Evolutionary conservation across 2,888 invertebrate species (phyloP), one percentile per base, ranked within the genome.

Genomic region (Tholera decimalis): DNA sequence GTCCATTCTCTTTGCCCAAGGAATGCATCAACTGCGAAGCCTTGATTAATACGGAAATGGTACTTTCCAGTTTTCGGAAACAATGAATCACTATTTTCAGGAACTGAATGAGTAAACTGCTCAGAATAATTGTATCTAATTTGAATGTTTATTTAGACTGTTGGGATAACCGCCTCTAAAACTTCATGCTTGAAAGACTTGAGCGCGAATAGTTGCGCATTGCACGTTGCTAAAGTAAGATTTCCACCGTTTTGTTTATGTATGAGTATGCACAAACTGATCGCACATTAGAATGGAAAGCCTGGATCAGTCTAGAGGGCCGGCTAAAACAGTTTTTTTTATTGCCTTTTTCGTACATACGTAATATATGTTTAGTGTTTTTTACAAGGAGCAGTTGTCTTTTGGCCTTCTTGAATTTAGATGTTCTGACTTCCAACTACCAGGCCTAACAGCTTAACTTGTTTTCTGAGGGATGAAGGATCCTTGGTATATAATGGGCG

Each of bases 161-260:
- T 2, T 13, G 9, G 28, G 37, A 33, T 67, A 26, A 46, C 20
- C 4, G 2, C 0, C 9, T 18, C 24, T 2, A 11, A n/a, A 46
- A 22, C 18, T 57, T 65, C 30, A 68, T 18, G 58, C 30, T 58
- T 11, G 20, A 46, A 46, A 13, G 26, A 33, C 9, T n/a, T 15
- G 1, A 35, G 3, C n/a, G 20, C 11, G 22, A 33, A 28, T 8
- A 11, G 15, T 28, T 28, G 6, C 18, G 18, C 28, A 18, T 13
- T 26, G 3, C 15, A 11, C 3, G 18, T 24, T 15, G 11, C 6
- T 1, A 1, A 1, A 37, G 0, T 18, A 6, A 6, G 8, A 15
- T 51, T 41, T 35, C 15, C n/a, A 3, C 15, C 9, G 3, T 1
- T 5, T 15, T 59, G 3, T 30, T 22, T 46, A 2, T 28, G 4